These are phyloP conservation scores for Venustaconcha ellipsiformis DNA, from an alignment of 1,140 invertebrate species.

Conservation along the genomic window DNA sequence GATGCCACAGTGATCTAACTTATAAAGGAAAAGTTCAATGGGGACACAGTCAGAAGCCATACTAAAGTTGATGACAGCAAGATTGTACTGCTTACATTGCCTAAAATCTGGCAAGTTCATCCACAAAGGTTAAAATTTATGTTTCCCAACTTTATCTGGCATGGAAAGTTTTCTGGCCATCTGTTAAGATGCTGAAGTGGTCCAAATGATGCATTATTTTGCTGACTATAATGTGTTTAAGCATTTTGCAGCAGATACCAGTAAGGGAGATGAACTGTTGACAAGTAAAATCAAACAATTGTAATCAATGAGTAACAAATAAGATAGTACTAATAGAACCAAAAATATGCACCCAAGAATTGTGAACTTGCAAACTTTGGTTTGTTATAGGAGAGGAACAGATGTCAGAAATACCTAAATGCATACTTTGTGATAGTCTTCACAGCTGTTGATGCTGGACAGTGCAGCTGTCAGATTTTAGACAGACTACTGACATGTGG, in stretches of 20 bases:
- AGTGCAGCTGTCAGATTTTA: too few species aligned
- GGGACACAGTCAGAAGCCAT: constrained; percentile 41
- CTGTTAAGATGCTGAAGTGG: constrained; percentile 20
- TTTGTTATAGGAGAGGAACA: too few species aligned
- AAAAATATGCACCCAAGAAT: too few species aligned
- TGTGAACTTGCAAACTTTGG: too few species aligned
- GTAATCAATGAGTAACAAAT: too few species aligned
- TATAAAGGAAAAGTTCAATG: constrained; percentile 28
- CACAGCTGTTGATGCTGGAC: too few species aligned
- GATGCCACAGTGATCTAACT: constrained; percentile 38
- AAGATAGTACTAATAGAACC: too few species aligned
- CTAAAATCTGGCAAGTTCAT: constrained; percentile 20
- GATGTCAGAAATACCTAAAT: too few species aligned
- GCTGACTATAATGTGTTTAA: constrained; percentile 35
- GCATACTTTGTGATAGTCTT: too few species aligned
- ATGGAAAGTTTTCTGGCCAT: constrained; percentile 32
- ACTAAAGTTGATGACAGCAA: constrained; percentile 36
- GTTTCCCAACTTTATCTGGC: constrained; percentile 29
- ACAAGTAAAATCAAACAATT: too few species aligned
- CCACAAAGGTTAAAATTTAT: constrained; percentile 21
- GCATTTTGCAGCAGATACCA: constrained; percentile 29
- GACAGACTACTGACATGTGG: too few species aligned
- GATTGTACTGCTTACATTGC: constrained; percentile 24
- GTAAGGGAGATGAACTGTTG: constrained; percentile 18
- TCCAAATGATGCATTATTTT: constrained; percentile 34